Evolutionary conservation across 2,888 invertebrate species (phyloP), one percentile per base, ranked within the genome.

Genomic region (Helicoverpa assulta): DNA sequence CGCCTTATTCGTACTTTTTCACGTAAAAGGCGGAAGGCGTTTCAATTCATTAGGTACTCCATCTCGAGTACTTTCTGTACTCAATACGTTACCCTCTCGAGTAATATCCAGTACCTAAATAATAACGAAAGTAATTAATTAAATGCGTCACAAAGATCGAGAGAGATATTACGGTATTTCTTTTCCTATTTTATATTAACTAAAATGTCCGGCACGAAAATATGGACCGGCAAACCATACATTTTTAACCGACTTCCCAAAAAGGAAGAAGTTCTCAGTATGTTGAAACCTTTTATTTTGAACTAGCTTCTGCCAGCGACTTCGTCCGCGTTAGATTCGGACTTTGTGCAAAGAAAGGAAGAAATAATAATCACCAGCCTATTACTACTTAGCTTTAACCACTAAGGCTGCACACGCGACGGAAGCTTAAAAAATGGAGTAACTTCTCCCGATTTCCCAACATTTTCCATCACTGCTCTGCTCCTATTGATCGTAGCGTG

Each of bases 41-140:
- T 62, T 43, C 14, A 75, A 55, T 76, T 76, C 7, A 76, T 51
- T 55, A 55, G 12, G 12, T 33, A 50, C 21, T 59, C 60, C 2
- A 37, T 29, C 19, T 5, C 14, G 53, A 77, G 7, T 21, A 51
- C 21, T 16, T 47, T 55, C 75, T 59, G 16, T 63, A 59, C 29
- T 58, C 40, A 71, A 68, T 50, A 74, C 61, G 58, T 71, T 66
- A 61, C 51, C 16, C 14, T 5, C 43, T 64, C 67, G 6, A 67
- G 64, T 73, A 50, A 29, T 33, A 54, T 69, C 37, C 73, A 67
- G 60, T 71, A 73, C 47, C 37, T 53, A 70, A 64, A 67, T 73
- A 72, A 73, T 71, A 64, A 62, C 21, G 43, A 43, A 60, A 14
- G 18, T 73, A 83, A 83, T 81, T 78, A 70, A 83, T 82, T 81